These are phyloP conservation scores for Columba livia DNA, from an alignment of 2,113 vertebrate genomes.

Conservation along the genomic window DNA sequence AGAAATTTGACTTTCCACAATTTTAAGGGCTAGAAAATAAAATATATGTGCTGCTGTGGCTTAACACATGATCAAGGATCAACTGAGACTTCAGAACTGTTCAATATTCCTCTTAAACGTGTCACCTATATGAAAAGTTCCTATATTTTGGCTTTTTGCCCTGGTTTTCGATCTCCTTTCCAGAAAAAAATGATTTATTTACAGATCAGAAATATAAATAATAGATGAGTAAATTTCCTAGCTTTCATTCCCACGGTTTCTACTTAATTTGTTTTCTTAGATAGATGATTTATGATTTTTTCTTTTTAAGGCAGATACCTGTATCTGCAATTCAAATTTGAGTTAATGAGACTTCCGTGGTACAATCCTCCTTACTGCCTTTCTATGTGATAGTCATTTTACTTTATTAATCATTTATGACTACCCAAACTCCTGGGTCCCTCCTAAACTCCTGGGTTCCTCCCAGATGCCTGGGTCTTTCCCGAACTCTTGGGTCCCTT, in stretches of 20 bases:
- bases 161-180: background rate
- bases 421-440: too few species aligned
- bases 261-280: background rate
- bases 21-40: background rate
- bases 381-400: background rate
- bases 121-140: background rate
- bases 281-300: background rate
- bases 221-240: background rate
- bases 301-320: fast-evolving
- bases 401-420: background rate
- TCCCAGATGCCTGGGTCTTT: too few species aligned
- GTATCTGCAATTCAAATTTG: background rate
- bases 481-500: too few species aligned
- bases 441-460: too few species aligned
- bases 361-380: background rate
- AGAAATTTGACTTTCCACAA: background rate
- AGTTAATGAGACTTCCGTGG: background rate
- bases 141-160: background rate
- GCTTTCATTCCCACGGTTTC: background rate
- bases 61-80: background rate
- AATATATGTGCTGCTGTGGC: fast-evolving
- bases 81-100: background rate
- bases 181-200: fast-evolving
- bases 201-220: background rate
- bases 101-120: background rate